Base-by-base conservation (phyloP, 1,140 invertebrate genomes). In the Formica exsecta region DNA sequence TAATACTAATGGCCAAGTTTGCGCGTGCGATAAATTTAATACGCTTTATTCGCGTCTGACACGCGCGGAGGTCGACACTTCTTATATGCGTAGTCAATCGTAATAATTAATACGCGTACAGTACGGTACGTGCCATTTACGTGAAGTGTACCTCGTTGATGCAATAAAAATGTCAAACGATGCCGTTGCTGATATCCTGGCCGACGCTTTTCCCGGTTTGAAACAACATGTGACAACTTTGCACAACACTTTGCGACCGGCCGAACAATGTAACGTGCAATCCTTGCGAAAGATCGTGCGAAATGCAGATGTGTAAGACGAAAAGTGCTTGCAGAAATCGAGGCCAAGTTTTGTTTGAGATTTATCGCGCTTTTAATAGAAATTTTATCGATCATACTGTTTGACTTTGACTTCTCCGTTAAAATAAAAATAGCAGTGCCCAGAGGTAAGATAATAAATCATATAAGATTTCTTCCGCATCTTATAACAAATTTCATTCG, bases 201-300 rank as follows among this genome's bases (percentile, higher is more conserved):
- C 29, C 19, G 11, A 8, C 44, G 32, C 38, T 83, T 36, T 74
- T 62, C 38, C 25, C 68, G 68, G 11, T n/a, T 13, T 74, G 68
- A 36, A 83, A 62, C 8, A 62, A 3, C 54, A 62, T 79, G 38
- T 62, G 66, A 80, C 64, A 68, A 70, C 44, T 80, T 86, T 80
- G 64, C 54, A 41, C 64, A 86, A 86, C 51, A 19, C 38, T 38
- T 51, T 80, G 75, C 48, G 44, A 70, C 51, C 22, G 6, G 13
- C 38, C n/a, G 54, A 80, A 86, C 75, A 86, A 86, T 86, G 75
- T 65, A 51, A 80, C 54, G 36, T 51, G 65, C 32, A 54, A 44
- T 62, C 29, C 9, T 86, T 86, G 68, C 65, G 36, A 86, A 80
- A 80, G 65, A 80, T 70, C 57, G 36, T 70, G 75, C 29, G 75